Evolutionary conservation across 1,140 invertebrate species (phyloP).

Genomic region (Whitmania pigra): DNA sequence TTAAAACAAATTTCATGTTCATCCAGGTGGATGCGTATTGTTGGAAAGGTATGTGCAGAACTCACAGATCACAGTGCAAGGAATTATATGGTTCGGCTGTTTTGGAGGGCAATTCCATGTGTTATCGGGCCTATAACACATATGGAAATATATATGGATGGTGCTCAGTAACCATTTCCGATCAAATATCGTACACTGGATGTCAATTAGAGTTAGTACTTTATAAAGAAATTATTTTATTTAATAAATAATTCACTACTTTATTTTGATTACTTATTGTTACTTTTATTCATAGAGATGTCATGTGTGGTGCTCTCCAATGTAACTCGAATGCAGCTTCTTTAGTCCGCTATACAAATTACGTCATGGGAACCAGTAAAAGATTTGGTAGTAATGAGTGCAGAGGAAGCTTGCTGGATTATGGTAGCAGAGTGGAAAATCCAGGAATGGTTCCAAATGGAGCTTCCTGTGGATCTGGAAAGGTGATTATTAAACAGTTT

Average conservation of each 20-base stretch:
- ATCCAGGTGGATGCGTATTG: constrained; percentile 60
- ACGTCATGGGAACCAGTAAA: no score
- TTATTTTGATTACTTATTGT: no score
- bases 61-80: constrained; percentile 80
- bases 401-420: not conserved
- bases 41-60: constrained; percentile 75
- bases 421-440: not conserved
- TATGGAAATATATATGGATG: constrained; percentile 77
- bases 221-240: no score
- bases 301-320: no score
- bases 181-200: no score
- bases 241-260: no score
- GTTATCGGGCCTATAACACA: constrained; percentile 68
- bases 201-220: no score
- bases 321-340: no score
- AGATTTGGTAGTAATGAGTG: not conserved
- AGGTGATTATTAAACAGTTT: not conserved
- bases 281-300: no score
- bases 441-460: constrained; percentile 16
- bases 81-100: constrained; percentile 87
- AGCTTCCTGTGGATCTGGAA: not conserved
- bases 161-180: constrained; percentile 65
- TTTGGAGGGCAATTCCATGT: constrained; percentile 64
- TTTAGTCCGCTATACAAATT: no score
- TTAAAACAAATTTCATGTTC: no score